phyloP scores from a whole-genome alignment of 2,113 vertebrate species.

The Phaetusa simplex region DNA sequence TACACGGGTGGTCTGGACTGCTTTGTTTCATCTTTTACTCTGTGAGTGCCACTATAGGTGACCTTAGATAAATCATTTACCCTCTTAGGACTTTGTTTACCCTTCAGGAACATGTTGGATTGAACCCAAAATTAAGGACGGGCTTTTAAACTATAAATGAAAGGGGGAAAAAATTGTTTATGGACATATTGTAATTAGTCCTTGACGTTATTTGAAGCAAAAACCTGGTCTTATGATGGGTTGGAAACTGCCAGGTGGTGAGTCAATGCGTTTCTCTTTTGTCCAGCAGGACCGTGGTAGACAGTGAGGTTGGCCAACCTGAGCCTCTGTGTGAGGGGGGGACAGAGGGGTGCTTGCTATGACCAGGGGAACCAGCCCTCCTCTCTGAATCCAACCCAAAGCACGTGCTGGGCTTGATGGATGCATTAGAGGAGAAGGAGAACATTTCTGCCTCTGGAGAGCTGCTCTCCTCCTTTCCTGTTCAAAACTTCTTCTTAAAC shows the following conservation, averaged over 20 bases:
- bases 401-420: fast-evolving
- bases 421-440: not conserved
- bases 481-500: not conserved
- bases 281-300: fast-evolving
- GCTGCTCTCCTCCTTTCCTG: not conserved
- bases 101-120: not conserved
- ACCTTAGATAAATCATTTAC: not conserved
- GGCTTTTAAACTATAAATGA: not conserved
- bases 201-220: not conserved
- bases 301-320: not conserved
- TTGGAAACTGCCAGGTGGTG: not conserved
- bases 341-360: not conserved
- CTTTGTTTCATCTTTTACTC: not conserved
- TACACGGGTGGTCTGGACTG: not conserved
- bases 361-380: not conserved
- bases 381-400: not conserved
- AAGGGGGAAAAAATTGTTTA: not conserved
- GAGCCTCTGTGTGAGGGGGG: fast-evolving
- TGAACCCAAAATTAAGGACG: not conserved
- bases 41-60: not conserved
- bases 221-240: not conserved
- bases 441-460: not conserved
- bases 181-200: not conserved
- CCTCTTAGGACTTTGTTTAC: not conserved
- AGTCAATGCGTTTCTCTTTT: not conserved